Evolutionary conservation across 2,113 vertebrate genomes (phyloP).

Genomic region (Polypterus bichir): DNA sequence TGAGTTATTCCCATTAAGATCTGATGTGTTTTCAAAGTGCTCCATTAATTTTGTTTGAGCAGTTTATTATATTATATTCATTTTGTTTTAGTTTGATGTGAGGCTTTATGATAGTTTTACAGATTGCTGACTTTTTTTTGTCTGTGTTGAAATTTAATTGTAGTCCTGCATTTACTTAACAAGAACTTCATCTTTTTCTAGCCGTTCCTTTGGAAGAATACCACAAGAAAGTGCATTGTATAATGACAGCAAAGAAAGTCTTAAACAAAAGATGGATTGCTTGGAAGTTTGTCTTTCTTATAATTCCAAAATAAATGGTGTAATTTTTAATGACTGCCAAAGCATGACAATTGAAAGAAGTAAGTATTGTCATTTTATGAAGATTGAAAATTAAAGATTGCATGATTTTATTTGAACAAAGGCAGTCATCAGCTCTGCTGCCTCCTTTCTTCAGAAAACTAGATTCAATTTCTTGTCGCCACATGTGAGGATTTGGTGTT

Average conservation of each 20-base stretch:
- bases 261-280: conserved; percentile 45
- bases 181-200: conserved; percentile 25
- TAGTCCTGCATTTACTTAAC: neutral
- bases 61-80: too few species aligned
- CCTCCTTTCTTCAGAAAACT: too few species aligned
- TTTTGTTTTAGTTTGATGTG: too few species aligned
- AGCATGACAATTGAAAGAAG: conserved; percentile 49
- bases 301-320: conserved; percentile 52
- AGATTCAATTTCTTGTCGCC: too few species aligned
- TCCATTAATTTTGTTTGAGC: too few species aligned
- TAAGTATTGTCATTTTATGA: conserved; percentile 31
- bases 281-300: conserved; percentile 50
- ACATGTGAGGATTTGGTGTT: too few species aligned
- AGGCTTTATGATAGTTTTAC: too few species aligned
- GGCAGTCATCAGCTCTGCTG: too few species aligned
- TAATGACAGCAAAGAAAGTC: conserved; percentile 16
- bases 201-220: conserved; percentile 25
- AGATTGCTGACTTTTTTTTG: conserved; percentile 5
- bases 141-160: neutral
- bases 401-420: too few species aligned
- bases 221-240: conserved; percentile 1
- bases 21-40: too few species aligned
- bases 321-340: conserved; percentile 54
- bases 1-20: too few species aligned
- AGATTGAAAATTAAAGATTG: too few species aligned